phyloP scores from a whole-genome alignment of 1,140 invertebrate genomes.

The Trachymyrmex cornetzi region DNA sequence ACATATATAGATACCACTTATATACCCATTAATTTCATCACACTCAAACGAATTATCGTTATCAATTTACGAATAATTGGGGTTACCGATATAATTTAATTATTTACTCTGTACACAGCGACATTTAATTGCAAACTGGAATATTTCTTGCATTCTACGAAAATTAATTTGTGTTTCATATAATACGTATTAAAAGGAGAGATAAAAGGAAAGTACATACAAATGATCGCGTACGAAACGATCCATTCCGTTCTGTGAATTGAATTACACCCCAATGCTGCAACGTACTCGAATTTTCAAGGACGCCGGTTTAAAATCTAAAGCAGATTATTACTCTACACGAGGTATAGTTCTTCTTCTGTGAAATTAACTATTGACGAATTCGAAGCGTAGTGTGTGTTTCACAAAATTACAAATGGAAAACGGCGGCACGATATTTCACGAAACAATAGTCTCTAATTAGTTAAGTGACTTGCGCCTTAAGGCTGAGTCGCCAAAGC shows the following conservation, averaged over 20 bases:
- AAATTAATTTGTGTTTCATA: slow-evolving; percentile 2
- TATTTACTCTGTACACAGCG: not conserved
- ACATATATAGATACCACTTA: not conserved
- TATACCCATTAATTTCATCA: not conserved
- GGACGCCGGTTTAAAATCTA: slow-evolving; percentile 61
- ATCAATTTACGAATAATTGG: not conserved
- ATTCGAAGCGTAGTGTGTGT: slow-evolving; percentile 52
- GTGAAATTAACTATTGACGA: slow-evolving; percentile 69
- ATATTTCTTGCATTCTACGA: not conserved
- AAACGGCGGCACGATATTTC: slow-evolving; percentile 79
- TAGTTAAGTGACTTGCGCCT: slow-evolving; percentile 82
- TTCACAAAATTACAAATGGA: slow-evolving; percentile 75
- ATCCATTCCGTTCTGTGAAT: not conserved
- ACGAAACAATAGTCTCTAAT: slow-evolving; percentile 84
- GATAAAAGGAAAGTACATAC: not conserved
- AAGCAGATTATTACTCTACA: slow-evolving; percentile 71
- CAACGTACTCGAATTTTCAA: slow-evolving; percentile 65
- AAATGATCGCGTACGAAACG: not conserved
- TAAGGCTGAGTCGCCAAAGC: slow-evolving; percentile 37
- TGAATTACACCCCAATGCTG: slow-evolving; percentile 26
- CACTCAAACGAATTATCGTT: not conserved
- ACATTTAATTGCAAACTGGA: not conserved
- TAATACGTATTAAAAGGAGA: not conserved
- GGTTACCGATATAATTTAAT: not conserved
- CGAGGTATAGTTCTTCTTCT: slow-evolving; percentile 8